Evolutionary conservation across 2,888 invertebrate species (phyloP).

Genomic region (Cryptosula pallasiana): DNA sequence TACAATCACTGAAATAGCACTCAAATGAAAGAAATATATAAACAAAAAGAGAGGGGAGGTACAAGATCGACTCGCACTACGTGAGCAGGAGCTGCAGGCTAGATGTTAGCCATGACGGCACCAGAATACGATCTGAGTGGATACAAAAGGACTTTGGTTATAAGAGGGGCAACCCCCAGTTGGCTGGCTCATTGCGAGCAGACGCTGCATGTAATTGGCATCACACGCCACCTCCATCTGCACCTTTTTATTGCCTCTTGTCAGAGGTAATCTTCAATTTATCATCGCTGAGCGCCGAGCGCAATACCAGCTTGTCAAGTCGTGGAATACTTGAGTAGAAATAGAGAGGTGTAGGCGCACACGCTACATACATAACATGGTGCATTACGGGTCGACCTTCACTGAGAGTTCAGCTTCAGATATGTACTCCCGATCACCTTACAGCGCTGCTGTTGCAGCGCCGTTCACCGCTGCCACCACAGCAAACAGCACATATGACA

Average conservation of each 20-base stretch:
- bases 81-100: neutral
- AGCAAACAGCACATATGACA: neutral
- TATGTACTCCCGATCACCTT: neutral
- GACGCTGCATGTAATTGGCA: neutral
- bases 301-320: neutral
- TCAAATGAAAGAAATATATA: neutral
- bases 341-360: neutral
- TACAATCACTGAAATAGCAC: neutral
- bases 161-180: neutral
- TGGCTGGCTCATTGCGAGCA: neutral
- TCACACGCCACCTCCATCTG: neutral
- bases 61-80: too few relatives aligned
- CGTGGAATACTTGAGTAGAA: neutral
- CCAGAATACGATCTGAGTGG: neutral
- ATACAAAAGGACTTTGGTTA: neutral
- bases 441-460: neutral
- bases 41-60: too few relatives aligned
- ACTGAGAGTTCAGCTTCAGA: neutral
- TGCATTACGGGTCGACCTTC: neutral
- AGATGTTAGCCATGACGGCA: neutral
- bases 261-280: neutral
- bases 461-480: neutral
- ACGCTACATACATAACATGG: constrained; percentile 5
- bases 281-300: constrained; percentile 11
- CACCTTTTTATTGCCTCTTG: neutral